These are phyloP conservation scores for Nothobranchius furzeri DNA, from an alignment of 2,113 vertebrate genomes.

Conservation along the genomic window DNA sequence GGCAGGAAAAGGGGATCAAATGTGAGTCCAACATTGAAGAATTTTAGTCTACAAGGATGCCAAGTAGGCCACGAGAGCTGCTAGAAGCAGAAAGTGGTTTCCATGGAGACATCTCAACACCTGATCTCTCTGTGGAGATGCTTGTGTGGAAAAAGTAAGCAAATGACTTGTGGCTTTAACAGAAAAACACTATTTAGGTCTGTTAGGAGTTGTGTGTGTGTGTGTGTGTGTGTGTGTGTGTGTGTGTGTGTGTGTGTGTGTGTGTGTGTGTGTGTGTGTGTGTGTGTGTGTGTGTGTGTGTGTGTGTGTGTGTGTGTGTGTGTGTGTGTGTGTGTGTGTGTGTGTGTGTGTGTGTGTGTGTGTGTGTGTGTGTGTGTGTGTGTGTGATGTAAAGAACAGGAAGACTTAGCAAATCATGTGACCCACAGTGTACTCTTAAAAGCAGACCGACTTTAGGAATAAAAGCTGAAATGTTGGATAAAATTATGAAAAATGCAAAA, in stretches of 20 bases:
- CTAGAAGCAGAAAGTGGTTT: slow-evolving; percentile 28
- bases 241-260: no score
- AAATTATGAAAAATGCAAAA: background rate
- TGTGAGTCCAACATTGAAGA: background rate
- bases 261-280: no score
- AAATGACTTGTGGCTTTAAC: background rate
- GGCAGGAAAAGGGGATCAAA: background rate
- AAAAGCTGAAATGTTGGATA: no score
- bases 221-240: background rate
- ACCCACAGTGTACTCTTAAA: slow-evolving; percentile 5
- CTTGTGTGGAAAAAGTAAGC: background rate
- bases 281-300: no score
- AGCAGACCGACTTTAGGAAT: background rate
- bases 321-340: no score
- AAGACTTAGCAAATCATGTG: slow-evolving; percentile 8
- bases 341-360: background rate
- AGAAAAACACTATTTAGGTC: background rate
- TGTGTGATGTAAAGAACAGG: no score
- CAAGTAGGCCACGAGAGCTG: slow-evolving; percentile 8
- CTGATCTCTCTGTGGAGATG: background rate
- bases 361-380: no score
- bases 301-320: background rate
- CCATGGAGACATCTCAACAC: slow-evolving; percentile 3
- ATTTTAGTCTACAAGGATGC: no score
- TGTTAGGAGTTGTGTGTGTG: background rate